Base-by-base conservation (phyloP, 1,140 invertebrate genomes). In the Hylaeus volcanicus region DNA sequence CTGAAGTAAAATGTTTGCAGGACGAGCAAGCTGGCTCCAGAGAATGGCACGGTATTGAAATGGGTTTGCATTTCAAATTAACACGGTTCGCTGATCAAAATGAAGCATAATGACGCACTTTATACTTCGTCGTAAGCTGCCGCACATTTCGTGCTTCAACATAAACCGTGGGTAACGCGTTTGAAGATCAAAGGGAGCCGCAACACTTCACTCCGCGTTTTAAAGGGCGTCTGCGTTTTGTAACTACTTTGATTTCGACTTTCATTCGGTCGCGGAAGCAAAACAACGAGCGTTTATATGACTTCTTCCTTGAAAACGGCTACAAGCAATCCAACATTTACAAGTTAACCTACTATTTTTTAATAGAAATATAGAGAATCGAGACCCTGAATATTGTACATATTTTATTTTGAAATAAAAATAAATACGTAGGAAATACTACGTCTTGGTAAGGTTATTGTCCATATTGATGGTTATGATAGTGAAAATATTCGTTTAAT, bases 21-120 rank as follows among this genome's bases (percentile, higher is more conserved):
- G 43, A 26, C n/a, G 43, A 6, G 14, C 1, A 5, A 14, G 26
- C 15, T 39, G 26, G 5, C 11, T 3, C 5, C 1, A 9, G 26
- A 11, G 45, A 45, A 53, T 63, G 45, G 41, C 48, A 26, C 68
- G 37, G 37, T 71, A 78, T 78, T 48, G 66, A 41, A 63, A 78
- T 71, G 45, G 68, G 66, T 78, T 78, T 78, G 75, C 75, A 78
- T 78, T 71, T 78, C 66, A 78, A 71, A 78, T 77, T 78, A 78
- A 78, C 75, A 78, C 75, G 66, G 68, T 78, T 60, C 56, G 66
- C 15, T 56, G 68, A 71, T 71, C 68, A 78, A 61, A 78, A 78
- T 63, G 66, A 61, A 78, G 68, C 56, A 78, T 78, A 78, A 78
- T 78, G 68, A 63, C 66, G 68, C 68, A 63, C 75, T 78, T 71